phyloP scores from a whole-genome alignment of 2,888 invertebrate species.

The Linnaemya tessellans region DNA sequence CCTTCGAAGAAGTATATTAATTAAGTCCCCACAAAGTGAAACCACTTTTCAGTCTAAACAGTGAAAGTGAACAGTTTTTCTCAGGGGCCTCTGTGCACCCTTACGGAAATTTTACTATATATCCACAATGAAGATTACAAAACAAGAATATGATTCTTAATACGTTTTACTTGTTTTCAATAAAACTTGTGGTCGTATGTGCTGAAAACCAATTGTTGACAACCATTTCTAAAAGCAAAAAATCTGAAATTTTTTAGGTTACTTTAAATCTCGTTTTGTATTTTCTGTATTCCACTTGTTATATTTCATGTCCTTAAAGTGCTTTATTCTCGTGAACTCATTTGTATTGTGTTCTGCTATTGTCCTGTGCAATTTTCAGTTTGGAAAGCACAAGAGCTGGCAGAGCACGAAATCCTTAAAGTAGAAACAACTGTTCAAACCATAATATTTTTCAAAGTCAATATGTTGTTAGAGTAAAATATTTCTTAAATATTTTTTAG shows the following conservation, averaged over 20 bases:
- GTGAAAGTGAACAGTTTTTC: background rate
- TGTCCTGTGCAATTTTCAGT: background rate
- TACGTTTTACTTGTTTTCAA: slow-evolving; percentile 61
- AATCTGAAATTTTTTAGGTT: slow-evolving; percentile 22
- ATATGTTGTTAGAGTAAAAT: slow-evolving; percentile 40
- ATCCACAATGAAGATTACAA: slow-evolving; percentile 1
- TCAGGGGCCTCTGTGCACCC: background rate
- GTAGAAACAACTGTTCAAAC: background rate
- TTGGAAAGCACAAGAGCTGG: background rate
- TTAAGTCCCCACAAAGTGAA: too few relatives aligned
- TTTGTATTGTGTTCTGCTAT: slow-evolving; percentile 6
- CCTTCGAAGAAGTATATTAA: too few relatives aligned
- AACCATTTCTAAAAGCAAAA: slow-evolving; percentile 10
- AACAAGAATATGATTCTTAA: slow-evolving; percentile 34
- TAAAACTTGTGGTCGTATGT: slow-evolving; percentile 64
- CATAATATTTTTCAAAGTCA: slow-evolving; percentile 20
- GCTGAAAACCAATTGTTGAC: slow-evolving; percentile 59
- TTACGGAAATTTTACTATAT: background rate
- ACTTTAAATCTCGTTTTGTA: background rate
- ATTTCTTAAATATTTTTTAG: slow-evolving; percentile 33
- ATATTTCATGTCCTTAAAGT: background rate
- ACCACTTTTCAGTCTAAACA: too few relatives aligned
- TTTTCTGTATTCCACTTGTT: background rate
- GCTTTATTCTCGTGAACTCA: slow-evolving; percentile 6
- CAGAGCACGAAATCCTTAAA: background rate